Percentiles rank a stretch among this genome's conserved stretches.
Conservation (phyloP, 2,888 invertebrate genomes). For the Platycheirus rosarum region DNA sequence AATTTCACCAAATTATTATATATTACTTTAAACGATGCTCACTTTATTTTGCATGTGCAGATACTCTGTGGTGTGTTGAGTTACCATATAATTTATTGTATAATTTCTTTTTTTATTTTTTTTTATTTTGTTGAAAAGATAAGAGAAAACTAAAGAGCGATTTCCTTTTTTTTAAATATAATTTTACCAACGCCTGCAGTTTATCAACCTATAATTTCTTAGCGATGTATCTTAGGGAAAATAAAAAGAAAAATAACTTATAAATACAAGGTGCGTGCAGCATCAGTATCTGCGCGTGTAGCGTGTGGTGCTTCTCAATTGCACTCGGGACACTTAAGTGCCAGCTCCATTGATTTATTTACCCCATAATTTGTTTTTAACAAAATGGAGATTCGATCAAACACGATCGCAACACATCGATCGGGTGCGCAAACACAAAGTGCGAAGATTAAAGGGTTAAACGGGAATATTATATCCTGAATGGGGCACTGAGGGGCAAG, state of each 20-base stretch:
- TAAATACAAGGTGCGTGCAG: conserved; percentile 63
- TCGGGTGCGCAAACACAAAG: conserved; percentile 31
- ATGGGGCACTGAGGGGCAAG: neutral
- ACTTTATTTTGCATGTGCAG: conserved; percentile 62
- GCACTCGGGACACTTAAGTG: conserved; percentile 64
- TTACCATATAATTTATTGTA: conserved; percentile 61
- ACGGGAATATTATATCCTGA: conserved; percentile 26
- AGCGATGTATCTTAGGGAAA: conserved; percentile 54
- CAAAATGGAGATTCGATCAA: conserved; percentile 62
- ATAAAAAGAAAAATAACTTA: conserved; percentile 3
- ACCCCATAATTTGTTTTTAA: conserved; percentile 67
- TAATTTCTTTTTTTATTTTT: too few species aligned
- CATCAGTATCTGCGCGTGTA: conserved; percentile 49
- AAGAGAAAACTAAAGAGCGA: neutral
- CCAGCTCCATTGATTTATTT: conserved; percentile 68
- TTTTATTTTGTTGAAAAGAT: conserved; percentile 38
- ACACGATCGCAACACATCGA: conserved; percentile 28
- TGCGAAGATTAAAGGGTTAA: conserved; percentile 67
- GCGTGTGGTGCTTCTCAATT: conserved; percentile 56
- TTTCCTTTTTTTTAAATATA: conserved; percentile 32
- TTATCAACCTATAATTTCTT: conserved; percentile 73
- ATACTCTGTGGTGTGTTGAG: conserved; percentile 24
- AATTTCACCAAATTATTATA: conserved; percentile 64
- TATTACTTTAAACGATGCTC: conserved; percentile 69
- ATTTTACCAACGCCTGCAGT: conserved; percentile 54